Percentiles rank a stretch among this genome's conserved stretches.
phyloP scores from a whole-genome alignment of 2,888 invertebrate species.

The Cryptocephalus moraei region DNA sequence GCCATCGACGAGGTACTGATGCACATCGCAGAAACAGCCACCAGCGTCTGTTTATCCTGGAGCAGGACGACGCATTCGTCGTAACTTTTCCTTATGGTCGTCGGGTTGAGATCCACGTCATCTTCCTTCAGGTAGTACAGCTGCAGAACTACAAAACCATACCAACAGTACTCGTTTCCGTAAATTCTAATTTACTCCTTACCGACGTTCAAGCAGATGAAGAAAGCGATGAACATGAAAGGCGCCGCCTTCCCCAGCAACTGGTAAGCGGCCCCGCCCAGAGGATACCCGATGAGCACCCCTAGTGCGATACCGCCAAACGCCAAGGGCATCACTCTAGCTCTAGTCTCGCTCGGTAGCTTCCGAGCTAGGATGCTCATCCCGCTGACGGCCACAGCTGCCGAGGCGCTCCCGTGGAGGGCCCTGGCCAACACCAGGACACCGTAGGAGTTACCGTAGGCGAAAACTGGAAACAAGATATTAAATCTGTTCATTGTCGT shows the following conservation, averaged over 20 bases:
- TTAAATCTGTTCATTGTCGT: not conserved
- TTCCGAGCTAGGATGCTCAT: conserved; percentile 67
- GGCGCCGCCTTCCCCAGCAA: conserved; percentile 65
- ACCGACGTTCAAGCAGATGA: conserved; percentile 47
- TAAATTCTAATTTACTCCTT: conserved; percentile 7
- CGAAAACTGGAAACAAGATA: conserved; percentile 51
- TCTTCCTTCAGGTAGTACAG: conserved; percentile 18
- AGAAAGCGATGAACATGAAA: conserved; percentile 55
- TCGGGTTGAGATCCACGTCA: conserved; percentile 8
- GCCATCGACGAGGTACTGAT: conserved; percentile 75
- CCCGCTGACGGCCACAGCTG: conserved; percentile 69
- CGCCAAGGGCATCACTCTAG: conserved; percentile 68
- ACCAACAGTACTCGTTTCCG: no score
- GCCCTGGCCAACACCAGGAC: conserved; percentile 63
- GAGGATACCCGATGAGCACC: conserved; percentile 71
- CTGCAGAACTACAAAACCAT: conserved; percentile 23
- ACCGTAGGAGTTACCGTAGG: conserved; percentile 59
- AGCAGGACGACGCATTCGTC: conserved; percentile 45
- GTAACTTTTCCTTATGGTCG: conserved; percentile 19
- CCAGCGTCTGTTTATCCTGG: conserved; percentile 51
- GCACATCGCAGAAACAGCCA: conserved; percentile 59
- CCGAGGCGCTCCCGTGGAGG: conserved; percentile 71
- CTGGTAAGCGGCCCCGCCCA: conserved; percentile 69
- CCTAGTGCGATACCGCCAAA: conserved; percentile 74
- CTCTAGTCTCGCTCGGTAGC: conserved; percentile 45